Conservation (phyloP, 2,888 invertebrate genomes). For the Cryptophagus acutangulus region DNA sequence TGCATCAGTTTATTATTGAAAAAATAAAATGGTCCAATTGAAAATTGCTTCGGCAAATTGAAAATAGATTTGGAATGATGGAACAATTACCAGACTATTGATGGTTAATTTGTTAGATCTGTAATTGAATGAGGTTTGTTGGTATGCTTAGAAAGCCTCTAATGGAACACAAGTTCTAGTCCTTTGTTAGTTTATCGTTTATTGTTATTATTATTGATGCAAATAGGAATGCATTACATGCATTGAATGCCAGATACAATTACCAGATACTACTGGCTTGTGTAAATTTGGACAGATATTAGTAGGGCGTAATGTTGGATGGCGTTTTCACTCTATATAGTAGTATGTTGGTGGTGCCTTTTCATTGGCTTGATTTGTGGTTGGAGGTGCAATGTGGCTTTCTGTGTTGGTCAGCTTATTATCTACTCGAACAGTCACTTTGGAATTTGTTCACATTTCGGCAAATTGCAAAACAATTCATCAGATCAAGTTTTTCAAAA, state of each 20-base stretch:
- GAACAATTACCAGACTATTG: no score
- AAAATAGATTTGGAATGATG: no score
- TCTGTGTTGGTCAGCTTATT: slow-evolving; percentile 23
- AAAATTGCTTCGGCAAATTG: neutral
- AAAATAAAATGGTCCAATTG: neutral
- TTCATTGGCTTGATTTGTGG: slow-evolving; percentile 24
- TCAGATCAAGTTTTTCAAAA: no score
- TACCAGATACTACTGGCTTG: neutral
- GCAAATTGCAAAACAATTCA: no score
- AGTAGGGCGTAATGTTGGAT: neutral
- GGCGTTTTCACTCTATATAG: slow-evolving; percentile 3
- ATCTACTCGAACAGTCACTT: no score
- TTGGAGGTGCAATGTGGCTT: slow-evolving; percentile 18
- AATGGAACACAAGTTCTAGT: no score
- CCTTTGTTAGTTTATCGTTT: no score
- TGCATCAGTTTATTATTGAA: no score
- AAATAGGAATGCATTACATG: no score
- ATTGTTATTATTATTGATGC: slow-evolving; percentile 4
- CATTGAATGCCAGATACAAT: slow-evolving; percentile 4
- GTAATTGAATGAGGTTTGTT: no score
- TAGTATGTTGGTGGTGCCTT: slow-evolving; percentile 10
- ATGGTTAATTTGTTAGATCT: neutral
- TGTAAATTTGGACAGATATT: neutral
- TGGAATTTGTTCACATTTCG: no score
- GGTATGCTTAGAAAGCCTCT: no score